Base-by-base conservation (phyloP, 2,113 vertebrate genomes). In the Zapus hudsonius region DNA sequence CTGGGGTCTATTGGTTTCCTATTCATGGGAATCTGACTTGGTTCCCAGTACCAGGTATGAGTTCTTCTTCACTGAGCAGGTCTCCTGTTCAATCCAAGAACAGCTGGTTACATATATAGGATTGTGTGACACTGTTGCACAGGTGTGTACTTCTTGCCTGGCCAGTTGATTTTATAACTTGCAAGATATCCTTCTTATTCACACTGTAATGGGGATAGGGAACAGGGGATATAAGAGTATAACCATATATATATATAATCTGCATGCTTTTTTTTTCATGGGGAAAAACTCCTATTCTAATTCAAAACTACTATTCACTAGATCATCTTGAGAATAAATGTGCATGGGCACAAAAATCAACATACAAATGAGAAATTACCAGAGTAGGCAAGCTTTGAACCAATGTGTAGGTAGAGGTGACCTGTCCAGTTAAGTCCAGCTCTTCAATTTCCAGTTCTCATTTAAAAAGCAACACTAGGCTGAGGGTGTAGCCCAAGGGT, bases 381-480 rank as follows among this genome's bases (percentile, higher is more conserved):
- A 82, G 59, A 69, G 31, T 31, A 70, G 73, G 52, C 36, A 57
- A 93, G 36, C 57, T 57, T 84, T 31, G 25, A 94, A 69, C 63
- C 55, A 66, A 67, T 87, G 44, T 74, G 61, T 23, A 33, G 64
- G 57, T 74, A 25, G 64, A 42, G 23, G 57, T 70, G 29, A 33
- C 25, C 59, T 84, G 52, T 92, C n/a, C 29, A 64, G 9, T 86
- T 91, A 40, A 25, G 23, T 22, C 11, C 55, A 82, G 57, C 0
- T 3, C 29, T 63, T 76, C 31, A 79, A 6, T 92, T 87, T 78
- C 72, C 63, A 76, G 17, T 89, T 87, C 44, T 94, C 33, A 79
- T 79, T 88, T 93, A 72, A 83, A 90, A 92, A 90, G 38, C 19
- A 57, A 40, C 42, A 55, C 27, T 69, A 88, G 27, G 74, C 23